These are phyloP conservation scores for Polia nebulosa DNA, from an alignment of 2,888 invertebrate species.

Conservation along the genomic window DNA sequence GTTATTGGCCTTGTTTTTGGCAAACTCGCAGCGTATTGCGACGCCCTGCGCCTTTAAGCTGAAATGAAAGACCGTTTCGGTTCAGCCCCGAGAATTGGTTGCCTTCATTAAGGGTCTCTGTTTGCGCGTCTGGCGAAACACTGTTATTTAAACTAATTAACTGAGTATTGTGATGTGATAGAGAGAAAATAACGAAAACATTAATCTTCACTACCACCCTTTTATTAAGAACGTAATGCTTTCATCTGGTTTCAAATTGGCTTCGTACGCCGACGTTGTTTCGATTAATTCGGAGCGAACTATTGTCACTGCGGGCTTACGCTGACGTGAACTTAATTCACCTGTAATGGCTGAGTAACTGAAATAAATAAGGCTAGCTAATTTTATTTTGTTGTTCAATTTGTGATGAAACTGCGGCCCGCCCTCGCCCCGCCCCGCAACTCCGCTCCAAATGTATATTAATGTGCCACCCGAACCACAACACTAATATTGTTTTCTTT, in stretches of 20 bases:
- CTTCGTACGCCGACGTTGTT: conserved; percentile 59
- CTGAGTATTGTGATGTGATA: conserved; percentile 85
- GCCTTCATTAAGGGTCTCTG: conserved; percentile 89
- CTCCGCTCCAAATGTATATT: conserved; percentile 87
- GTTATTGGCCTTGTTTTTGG: conserved; percentile 90
- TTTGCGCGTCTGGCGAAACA: conserved; percentile 89
- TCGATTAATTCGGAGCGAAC: conserved; percentile 46
- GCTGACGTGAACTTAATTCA: conserved; percentile 58
- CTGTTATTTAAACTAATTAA: conserved; percentile 89
- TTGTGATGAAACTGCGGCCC: conserved; percentile 83
- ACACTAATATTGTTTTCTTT: conserved; percentile 88
- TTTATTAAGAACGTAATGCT: conserved; percentile 68
- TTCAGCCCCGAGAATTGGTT: conserved; percentile 84
- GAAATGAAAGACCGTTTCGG: conserved; percentile 86
- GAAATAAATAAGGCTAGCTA: conserved; percentile 72
- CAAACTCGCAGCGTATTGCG: conserved; percentile 84
- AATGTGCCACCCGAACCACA: conserved; percentile 85
- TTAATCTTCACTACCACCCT: conserved; percentile 75
- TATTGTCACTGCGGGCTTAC: conserved; percentile 54
- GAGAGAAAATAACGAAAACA: conserved; percentile 83
- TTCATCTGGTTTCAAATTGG: conserved; percentile 70
- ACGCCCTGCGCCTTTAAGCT: conserved; percentile 82
- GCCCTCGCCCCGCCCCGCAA: conserved; percentile 64
- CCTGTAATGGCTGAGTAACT: conserved; percentile 65
- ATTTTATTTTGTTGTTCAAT: conserved; percentile 86